Conservation (phyloP, 1,140 invertebrate genomes). For the Phthorimaea operculella region DNA sequence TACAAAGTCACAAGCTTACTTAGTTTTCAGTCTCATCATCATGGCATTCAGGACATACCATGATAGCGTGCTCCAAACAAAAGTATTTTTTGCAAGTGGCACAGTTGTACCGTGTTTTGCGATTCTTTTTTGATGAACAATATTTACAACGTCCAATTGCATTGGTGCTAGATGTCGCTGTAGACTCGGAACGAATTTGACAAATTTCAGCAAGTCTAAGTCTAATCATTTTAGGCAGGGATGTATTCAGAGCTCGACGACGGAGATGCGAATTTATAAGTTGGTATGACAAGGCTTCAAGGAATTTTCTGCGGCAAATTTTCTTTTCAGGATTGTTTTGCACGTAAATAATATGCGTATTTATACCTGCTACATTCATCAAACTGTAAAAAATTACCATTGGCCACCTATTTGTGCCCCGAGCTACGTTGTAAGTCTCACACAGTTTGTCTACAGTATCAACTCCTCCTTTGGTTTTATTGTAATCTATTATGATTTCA, state of each 20-base stretch:
- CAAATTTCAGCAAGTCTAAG: too few species aligned
- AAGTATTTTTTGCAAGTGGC: not conserved
- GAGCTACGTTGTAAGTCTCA: slow-evolving; percentile 26
- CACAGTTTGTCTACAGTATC: slow-evolving; percentile 46
- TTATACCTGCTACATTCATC: slow-evolving; percentile 18
- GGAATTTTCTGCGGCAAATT: not conserved
- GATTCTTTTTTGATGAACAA: not conserved
- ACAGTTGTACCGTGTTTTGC: not conserved
- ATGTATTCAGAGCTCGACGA: too few species aligned
- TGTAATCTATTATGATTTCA: slow-evolving; percentile 42
- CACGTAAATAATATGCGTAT: slow-evolving; percentile 15
- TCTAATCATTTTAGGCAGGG: too few species aligned
- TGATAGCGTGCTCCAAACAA: not conserved
- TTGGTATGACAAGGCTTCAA: too few species aligned
- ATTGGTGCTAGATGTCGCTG: too few species aligned
- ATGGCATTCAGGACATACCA: not conserved
- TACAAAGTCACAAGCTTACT: not conserved
- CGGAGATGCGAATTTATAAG: too few species aligned
- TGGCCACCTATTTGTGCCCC: slow-evolving; percentile 33
- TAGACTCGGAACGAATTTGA: too few species aligned
- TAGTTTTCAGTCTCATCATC: not conserved
- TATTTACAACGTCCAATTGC: not conserved
- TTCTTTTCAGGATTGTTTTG: slow-evolving; percentile 11
- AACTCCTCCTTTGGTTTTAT: slow-evolving; percentile 42
- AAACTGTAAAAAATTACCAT: slow-evolving; percentile 9